Evolutionary conservation across 2,888 invertebrate genomes (phyloP), one percentile per base, ranked within the genome.

Genomic region (Drosophila mettleri): DNA sequence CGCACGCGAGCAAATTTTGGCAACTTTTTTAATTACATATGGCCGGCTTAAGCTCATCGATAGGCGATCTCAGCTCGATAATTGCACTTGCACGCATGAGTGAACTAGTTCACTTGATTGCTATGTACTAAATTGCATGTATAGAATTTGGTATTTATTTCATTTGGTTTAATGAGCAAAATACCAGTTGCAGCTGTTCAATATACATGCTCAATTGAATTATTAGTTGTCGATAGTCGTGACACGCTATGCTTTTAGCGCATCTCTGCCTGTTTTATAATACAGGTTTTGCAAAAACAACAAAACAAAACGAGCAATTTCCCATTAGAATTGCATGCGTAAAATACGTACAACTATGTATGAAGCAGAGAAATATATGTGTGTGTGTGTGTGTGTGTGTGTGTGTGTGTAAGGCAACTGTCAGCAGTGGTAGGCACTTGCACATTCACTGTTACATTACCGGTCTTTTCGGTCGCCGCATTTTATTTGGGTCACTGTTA

Each of bases 401-500:
- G 58, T 41, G n/a, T n/a, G 22, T 41, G 63, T 61, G 76, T n/a
- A n/a, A n/a, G n/a, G n/a, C 61, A 66, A 54, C 48, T 77, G 68
- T 54, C 58, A 53, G 63, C 45, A 18, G 10, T 51, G 63, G 74
- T 24, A 59, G 70, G 66, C 78, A 74, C 78, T 75, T 76, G 88
- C 81, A 83, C 85, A 88, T 88, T 86, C 85, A 79, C 87, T 87
- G 78, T 88, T 88, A 88, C 72, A 87, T 86, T 86, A 88, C 85
- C 89, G 85, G 85, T 87, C 87, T 87, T 88, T 88, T 84, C 46
- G 88, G 86, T 83, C 69, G 81, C 66, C 78, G 60, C 82, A 78
- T 86, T 75, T 80, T 86, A 88, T 88, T 85, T 89, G 84, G 88
- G 88, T 88, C 89, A 88, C 89, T 88, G 89, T 89, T 89, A 88